phyloP scores from a whole-genome alignment of 2,797 vertebrate genomes.

The Chanos chanos region DNA sequence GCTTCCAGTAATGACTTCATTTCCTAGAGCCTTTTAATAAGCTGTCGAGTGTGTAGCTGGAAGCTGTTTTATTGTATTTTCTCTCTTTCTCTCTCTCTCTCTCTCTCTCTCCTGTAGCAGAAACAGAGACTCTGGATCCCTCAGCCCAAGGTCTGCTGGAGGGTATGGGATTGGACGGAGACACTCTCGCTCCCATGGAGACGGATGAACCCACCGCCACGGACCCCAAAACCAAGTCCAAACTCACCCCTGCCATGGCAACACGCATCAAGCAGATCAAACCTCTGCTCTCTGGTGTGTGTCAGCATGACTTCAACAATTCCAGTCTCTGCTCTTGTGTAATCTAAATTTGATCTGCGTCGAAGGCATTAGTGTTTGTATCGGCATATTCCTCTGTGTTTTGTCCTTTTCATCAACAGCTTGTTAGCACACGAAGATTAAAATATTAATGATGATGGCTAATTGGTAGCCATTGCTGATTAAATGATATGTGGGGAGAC shows the following conservation, averaged over 20 bases:
- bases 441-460: too few relatives aligned
- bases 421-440: too few relatives aligned
- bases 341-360: too few relatives aligned
- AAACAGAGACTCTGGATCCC: conserved; percentile 81
- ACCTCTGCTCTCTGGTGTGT: conserved; percentile 87
- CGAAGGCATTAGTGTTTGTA: too few relatives aligned
- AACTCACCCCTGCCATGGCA: conserved; percentile 96
- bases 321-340: too few relatives aligned
- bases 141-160: conserved; percentile 86
- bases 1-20: conserved; percentile 9
- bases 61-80: background rate
- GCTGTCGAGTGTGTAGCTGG: background rate
- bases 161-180: conserved; percentile 91
- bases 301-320: too few relatives aligned
- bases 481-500: too few relatives aligned
- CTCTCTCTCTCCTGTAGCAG: conserved; percentile 51
- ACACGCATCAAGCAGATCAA: conserved; percentile 97
- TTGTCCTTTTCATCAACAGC: background rate
- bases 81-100: background rate
- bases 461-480: too few relatives aligned
- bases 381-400: background rate
- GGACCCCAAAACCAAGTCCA: conserved; percentile 89
- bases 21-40: too few relatives aligned
- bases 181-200: conserved; percentile 92
- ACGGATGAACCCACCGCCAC: conserved; percentile 87